Percentiles rank a stretch among this genome's conserved stretches.
These are phyloP conservation scores for Pegea sp. DNA, from an alignment of 23 tunicate genomes.

Conservation along the genomic window DNA sequence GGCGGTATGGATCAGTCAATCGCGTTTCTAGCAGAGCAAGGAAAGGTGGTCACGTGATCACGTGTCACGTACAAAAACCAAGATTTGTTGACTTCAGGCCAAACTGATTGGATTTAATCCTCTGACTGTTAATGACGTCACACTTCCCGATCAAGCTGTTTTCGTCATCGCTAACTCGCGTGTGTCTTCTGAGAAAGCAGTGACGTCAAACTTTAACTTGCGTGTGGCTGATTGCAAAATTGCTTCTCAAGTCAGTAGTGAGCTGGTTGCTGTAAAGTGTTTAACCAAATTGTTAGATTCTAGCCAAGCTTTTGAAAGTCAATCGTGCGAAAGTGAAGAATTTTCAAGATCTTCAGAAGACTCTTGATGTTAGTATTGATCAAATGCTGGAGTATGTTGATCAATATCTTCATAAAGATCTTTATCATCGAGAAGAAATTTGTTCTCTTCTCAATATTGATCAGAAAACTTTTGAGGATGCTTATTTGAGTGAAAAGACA, in stretches of 20 bases:
- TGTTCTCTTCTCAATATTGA: constrained; percentile 30
- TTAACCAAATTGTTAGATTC: constrained; percentile 11
- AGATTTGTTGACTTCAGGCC: constrained; percentile 26
- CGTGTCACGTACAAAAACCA: no score
- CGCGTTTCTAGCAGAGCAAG: constrained; percentile 62
- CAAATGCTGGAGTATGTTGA: constrained; percentile 36
- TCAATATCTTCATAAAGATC: constrained; percentile 16
- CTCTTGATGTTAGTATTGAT: constrained; percentile 11
- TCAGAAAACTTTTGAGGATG: constrained; percentile 23
- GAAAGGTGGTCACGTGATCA: no score
- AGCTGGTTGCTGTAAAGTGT: neutral
- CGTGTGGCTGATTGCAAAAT: constrained; percentile 91
- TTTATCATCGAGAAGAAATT: constrained; percentile 30
- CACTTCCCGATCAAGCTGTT: constrained; percentile 44
- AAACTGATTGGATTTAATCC: constrained; percentile 83
- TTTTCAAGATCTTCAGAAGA: constrained; percentile 37
- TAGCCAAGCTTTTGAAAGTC: constrained; percentile 26
- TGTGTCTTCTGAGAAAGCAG: constrained; percentile 55
- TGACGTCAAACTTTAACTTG: constrained; percentile 57
- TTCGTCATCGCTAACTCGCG: constrained; percentile 70
- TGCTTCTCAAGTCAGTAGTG: constrained; percentile 22
- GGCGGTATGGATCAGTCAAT: constrained; percentile 98
- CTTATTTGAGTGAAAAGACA: constrained; percentile 44
- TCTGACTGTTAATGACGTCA: constrained; percentile 33
- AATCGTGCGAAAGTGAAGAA: constrained; percentile 14